Base-by-base conservation (phyloP, 2,113 vertebrate genomes). In the Mastomys natalensis region DNA sequence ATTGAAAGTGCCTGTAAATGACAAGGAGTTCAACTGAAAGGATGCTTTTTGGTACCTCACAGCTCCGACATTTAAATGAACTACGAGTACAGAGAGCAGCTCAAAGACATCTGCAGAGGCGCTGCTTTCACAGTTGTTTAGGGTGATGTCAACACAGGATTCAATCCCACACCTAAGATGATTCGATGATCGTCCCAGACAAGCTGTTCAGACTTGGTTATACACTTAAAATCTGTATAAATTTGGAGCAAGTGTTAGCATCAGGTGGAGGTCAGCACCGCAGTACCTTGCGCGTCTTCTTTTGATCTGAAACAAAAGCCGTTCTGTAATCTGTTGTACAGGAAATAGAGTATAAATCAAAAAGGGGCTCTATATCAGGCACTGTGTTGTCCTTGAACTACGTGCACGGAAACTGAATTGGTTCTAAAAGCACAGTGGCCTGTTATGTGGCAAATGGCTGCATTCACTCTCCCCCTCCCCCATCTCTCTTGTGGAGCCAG, bases 321-420 rank as follows among this genome's bases (percentile, higher is more conserved):
- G 31, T 72, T 81, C 22, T 87, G 85, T 92, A 92, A 81, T 85
- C 58, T 85, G 19, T 88, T 95, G 66, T 95, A 81, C 12, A 92
- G 85, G 74, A 97, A 96, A 82, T 92, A 91, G 93, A 96, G 21
- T 90, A 72, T 88, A 90, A 92, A 88, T 92, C 85, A 92, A 86
- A 58, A 95, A 51, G 19, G 10, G 58, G 80, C 53, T 90, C 37
- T 90, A 1, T 81, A 70, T 88, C 84, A 81, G 80, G 51, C 73
- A 26, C 45, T 55, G 48, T 45, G 55, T 51, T 97, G 85, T 81
- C 76, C 53, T 91, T 95, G 87, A 95, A 90, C n/a, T 94, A 94
- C 0, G 3, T 96, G 93, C 19, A 29, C 1, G n/a, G 95, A 97
- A 92, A 95, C 24, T 93, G 43, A 90, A 58, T 55, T 90, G 70